Conservation (phyloP, 2,888 invertebrate genomes). For the Sphinx pinastri region DNA sequence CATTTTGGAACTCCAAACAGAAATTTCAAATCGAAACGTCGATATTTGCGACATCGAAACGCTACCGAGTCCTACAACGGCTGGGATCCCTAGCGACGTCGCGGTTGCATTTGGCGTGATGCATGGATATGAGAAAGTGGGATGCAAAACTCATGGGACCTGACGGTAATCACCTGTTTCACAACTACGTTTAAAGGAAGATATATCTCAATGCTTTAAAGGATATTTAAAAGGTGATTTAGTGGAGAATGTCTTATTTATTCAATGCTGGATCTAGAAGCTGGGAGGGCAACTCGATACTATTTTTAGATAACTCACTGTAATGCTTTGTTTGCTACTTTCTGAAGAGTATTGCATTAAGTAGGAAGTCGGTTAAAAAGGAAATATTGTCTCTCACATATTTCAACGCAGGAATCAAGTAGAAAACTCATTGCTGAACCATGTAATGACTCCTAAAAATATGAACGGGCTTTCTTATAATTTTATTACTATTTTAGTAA, state of each 20-base stretch:
- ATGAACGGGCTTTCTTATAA: too few species aligned
- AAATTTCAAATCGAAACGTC: conserved; percentile 40
- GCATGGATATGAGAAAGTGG: conserved; percentile 71
- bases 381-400: too few species aligned
- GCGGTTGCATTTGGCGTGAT: conserved; percentile 70
- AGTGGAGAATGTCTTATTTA: background rate
- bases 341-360: too few species aligned
- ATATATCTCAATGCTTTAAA: conserved; percentile 10
- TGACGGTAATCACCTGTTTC: conserved; percentile 65
- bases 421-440: too few species aligned
- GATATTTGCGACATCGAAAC: conserved; percentile 44
- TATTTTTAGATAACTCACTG: too few species aligned
- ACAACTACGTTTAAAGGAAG: conserved; percentile 17
- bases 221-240: background rate
- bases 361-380: too few species aligned
- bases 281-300: background rate
- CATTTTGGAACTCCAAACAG: conserved; percentile 40
- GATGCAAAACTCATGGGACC: conserved; percentile 58
- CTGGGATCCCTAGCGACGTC: conserved; percentile 47
- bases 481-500: too few species aligned
- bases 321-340: too few species aligned
- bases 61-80: conserved; percentile 46
- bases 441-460: too few species aligned
- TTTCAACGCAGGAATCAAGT: too few species aligned
- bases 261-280: background rate